phyloP scores from a whole-genome alignment of 2,113 vertebrate species.

The Carlito syrichta region DNA sequence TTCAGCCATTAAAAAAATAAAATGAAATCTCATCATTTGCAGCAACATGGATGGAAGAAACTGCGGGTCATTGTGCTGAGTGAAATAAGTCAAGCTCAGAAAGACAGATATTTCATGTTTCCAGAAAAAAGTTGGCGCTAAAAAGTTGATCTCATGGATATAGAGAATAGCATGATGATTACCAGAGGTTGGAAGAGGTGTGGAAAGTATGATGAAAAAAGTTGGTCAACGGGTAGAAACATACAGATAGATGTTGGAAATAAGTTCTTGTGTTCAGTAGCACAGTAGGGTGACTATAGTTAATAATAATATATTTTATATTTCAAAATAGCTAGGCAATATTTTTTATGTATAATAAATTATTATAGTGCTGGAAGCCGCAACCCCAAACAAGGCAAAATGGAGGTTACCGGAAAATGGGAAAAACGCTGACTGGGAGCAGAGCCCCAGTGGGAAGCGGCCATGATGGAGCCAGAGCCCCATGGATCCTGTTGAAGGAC shows the following conservation, averaged over 20 bases:
- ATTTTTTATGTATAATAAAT: too few species aligned
- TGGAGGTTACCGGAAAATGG: too few species aligned
- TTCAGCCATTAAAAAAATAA: too few species aligned
- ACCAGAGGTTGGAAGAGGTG: not conserved
- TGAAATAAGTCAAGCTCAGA: not conserved
- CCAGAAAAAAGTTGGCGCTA: not conserved
- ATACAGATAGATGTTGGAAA: not conserved
- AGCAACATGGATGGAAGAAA: not conserved
- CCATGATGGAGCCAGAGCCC: too few species aligned
- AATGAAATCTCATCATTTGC: too few species aligned
- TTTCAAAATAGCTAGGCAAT: not conserved
- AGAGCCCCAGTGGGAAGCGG: too few species aligned
- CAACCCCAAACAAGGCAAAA: too few species aligned
- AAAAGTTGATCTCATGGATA: not conserved
- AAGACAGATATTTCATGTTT: not conserved
- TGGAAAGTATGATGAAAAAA: not conserved
- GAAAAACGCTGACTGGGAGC: too few species aligned
- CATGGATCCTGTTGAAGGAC: too few species aligned
- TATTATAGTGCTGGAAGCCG: too few species aligned
- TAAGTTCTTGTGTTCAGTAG: not conserved
- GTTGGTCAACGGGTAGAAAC: not conserved
- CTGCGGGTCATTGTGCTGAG: not conserved
- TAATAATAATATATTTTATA: not conserved
- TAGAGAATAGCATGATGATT: not conserved
- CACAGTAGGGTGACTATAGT: not conserved